Evolutionary conservation across 2,113 vertebrate genomes (phyloP).

Genomic region (Panurus biarmicus): DNA sequence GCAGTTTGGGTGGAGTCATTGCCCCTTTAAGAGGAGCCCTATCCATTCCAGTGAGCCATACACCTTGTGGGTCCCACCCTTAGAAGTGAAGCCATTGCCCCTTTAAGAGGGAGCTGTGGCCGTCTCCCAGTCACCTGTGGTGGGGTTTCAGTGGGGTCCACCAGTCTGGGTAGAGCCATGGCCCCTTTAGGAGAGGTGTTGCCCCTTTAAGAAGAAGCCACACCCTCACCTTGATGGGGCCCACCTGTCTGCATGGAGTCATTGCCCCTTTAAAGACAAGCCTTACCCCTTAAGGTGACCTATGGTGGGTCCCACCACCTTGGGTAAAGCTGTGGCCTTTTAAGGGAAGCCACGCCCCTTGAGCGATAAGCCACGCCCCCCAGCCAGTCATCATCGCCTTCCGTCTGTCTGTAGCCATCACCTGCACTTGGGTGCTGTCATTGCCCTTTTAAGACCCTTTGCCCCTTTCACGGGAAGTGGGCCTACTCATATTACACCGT

Average conservation of each 20-base stretch:
- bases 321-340: rapidly evolving
- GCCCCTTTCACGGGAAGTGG: rapidly evolving
- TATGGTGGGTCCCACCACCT: too few relatives aligned
- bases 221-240: not conserved
- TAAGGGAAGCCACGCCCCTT: not conserved
- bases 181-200: not conserved
- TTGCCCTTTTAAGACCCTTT: not conserved
- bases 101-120: not conserved
- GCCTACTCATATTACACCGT: rapidly evolving
- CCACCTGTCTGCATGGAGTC: rapidly evolving
- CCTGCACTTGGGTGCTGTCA: too few relatives aligned
- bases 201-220: not conserved
- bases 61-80: too few relatives aligned
- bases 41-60: not conserved
- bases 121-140: not conserved
- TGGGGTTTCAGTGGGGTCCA: not conserved
- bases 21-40: not conserved
- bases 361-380: not conserved
- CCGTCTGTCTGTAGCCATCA: too few relatives aligned
- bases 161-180: not conserved
- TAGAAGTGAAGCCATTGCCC: not conserved
- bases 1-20: rapidly evolving
- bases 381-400: too few relatives aligned
- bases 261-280: not conserved
- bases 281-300: not conserved